These are phyloP conservation scores for Leucoraja ocellata DNA, from an alignment of 2,797 vertebrate genomes.

Conservation along the genomic window DNA sequence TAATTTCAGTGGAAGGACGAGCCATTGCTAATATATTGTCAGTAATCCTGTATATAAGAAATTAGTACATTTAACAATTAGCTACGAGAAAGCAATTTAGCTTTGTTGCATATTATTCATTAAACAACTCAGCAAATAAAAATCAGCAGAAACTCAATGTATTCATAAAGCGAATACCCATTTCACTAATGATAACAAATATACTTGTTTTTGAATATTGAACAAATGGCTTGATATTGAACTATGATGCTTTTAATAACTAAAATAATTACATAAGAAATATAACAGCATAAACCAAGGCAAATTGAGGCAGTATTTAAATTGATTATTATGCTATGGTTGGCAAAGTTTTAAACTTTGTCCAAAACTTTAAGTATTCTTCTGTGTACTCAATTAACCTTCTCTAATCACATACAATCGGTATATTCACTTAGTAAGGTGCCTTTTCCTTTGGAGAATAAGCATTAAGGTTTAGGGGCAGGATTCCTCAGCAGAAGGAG, in stretches of 20 bases:
- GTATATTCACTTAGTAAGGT: too few relatives aligned
- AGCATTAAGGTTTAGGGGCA: background rate
- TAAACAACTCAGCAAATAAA: background rate
- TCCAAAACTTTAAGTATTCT: background rate
- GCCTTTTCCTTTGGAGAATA: background rate
- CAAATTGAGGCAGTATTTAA: background rate
- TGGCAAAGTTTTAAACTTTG: background rate
- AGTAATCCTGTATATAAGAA: slow-evolving; percentile 70
- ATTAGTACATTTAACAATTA: background rate
- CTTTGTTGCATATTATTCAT: background rate
- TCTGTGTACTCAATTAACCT: background rate
- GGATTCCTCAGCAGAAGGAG: too few relatives aligned
- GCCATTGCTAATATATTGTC: slow-evolving; percentile 92
- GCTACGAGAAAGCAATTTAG: too few relatives aligned
- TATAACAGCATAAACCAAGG: background rate
- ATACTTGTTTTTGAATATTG: too few relatives aligned
- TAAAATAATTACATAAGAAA: background rate
- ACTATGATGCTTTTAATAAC: background rate
- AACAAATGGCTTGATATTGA: background rate
- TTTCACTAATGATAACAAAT: background rate
- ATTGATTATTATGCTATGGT: background rate
- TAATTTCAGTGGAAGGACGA: slow-evolving; percentile 87
- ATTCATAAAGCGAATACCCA: background rate
- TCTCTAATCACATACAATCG: background rate
- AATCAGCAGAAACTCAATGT: background rate